These are phyloP conservation scores for Zoanthus gigantus DNA, from an alignment of 92 coral and sea anemone species.

Conservation along the genomic window DNA sequence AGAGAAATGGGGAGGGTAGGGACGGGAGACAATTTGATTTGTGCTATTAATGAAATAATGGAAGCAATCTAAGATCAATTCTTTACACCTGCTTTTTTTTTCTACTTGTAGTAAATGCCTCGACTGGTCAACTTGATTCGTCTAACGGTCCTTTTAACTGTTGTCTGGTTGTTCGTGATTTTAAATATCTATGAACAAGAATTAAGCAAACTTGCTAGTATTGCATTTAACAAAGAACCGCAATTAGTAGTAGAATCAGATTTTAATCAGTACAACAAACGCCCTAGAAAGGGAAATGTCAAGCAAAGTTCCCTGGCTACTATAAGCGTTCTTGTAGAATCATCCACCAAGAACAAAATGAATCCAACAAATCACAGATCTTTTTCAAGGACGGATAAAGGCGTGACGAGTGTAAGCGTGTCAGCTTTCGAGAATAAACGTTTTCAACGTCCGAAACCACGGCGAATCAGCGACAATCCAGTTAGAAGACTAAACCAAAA, in stretches of 20 bases:
- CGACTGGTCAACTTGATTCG: not conserved
- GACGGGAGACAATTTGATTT: no score
- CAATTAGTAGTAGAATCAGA: not conserved
- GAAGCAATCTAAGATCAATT: no score
- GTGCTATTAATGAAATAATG: no score
- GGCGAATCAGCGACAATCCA: not conserved
- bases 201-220: not conserved
- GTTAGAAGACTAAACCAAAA: not conserved
- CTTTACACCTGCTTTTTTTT: not conserved
- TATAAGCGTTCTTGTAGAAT: not conserved
- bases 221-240: not conserved
- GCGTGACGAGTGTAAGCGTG: not conserved
- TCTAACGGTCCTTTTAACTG: not conserved
- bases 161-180: not conserved
- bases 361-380: not conserved
- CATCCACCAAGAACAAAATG: not conserved
- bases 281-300: not conserved
- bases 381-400: not conserved
- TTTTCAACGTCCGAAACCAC: not conserved
- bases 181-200: not conserved
- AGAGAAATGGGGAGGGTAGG: no score
- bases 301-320: not conserved
- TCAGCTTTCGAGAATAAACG: not conserved
- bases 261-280: not conserved
- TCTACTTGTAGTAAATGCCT: not conserved